These are phyloP conservation scores for Drosophila limbata DNA, from an alignment of 2,888 invertebrate genomes.

Conservation along the genomic window DNA sequence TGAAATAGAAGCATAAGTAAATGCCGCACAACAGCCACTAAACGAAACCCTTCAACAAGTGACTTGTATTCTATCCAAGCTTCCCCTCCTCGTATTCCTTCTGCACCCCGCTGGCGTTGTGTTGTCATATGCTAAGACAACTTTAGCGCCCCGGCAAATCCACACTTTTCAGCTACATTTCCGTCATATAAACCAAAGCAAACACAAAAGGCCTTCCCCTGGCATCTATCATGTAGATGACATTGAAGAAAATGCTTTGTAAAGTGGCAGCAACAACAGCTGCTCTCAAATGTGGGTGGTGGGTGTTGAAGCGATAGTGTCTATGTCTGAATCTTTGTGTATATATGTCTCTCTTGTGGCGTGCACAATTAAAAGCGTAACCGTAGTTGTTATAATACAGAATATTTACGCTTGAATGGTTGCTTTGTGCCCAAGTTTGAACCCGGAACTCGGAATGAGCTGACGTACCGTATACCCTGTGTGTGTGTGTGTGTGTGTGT, in stretches of 20 bases:
- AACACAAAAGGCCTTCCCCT: conserved; percentile 21
- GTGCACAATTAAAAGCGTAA: conserved; percentile 76
- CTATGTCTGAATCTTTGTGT: conserved; percentile 16
- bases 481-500: neutral
- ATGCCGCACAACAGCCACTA: conserved; percentile 15
- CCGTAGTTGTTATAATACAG: conserved; percentile 77
- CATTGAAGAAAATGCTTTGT: conserved; percentile 64
- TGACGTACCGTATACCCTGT: conserved; percentile 2
- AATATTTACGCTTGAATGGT: conserved; percentile 79
- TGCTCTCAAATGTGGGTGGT: conserved; percentile 37
- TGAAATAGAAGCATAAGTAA: conserved; percentile 22
- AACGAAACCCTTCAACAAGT: conserved; percentile 68
- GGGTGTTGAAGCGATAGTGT: conserved; percentile 11
- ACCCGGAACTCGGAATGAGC: conserved; percentile 14
- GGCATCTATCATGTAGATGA: conserved; percentile 44
- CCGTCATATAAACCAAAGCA: conserved; percentile 49
- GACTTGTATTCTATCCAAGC: conserved; percentile 47
- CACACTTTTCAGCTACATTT: conserved; percentile 78
- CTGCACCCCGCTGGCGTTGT: conserved; percentile 20
- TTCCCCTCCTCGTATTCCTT: conserved; percentile 5
- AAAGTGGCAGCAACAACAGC: conserved; percentile 59
- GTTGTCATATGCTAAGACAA: conserved; percentile 75
- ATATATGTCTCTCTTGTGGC: conserved; percentile 53
- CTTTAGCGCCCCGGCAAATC: conserved; percentile 66
- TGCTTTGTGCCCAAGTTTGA: conserved; percentile 63